Conservation (phyloP, 2,113 vertebrate species). For the Origma solitaria region DNA sequence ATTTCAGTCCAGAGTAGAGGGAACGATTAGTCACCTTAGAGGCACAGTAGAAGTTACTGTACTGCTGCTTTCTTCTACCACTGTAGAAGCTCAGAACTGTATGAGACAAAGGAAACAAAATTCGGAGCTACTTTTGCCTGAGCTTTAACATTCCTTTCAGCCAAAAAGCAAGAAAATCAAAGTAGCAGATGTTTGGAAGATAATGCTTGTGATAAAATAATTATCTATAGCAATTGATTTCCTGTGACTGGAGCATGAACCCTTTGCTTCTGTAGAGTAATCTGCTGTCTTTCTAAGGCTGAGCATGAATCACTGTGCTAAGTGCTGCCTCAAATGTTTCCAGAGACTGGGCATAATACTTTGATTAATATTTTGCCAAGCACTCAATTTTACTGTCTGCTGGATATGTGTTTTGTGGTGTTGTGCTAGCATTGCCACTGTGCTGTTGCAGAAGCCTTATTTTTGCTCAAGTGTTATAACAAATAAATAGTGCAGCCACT, state of each 20-base stretch:
- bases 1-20: background rate
- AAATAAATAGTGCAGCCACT: background rate
- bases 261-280: background rate
- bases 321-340: background rate
- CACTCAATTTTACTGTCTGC: background rate
- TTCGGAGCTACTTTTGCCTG: background rate
- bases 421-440: background rate
- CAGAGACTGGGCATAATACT: background rate
- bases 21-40: background rate
- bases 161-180: background rate
- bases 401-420: rapidly evolving
- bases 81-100: background rate
- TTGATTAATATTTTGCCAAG: background rate
- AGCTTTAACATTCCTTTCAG: background rate
- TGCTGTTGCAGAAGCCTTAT: background rate
- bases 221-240: background rate
- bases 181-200: background rate
- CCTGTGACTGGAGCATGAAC: background rate
- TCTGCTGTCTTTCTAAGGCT: background rate
- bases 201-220: background rate
- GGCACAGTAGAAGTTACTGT: background rate
- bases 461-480: background rate
- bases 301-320: background rate
- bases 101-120: background rate
- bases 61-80: background rate